These are phyloP conservation scores for Sminthurides bifidus DNA, from an alignment of 1,140 invertebrate species.

Conservation along the genomic window DNA sequence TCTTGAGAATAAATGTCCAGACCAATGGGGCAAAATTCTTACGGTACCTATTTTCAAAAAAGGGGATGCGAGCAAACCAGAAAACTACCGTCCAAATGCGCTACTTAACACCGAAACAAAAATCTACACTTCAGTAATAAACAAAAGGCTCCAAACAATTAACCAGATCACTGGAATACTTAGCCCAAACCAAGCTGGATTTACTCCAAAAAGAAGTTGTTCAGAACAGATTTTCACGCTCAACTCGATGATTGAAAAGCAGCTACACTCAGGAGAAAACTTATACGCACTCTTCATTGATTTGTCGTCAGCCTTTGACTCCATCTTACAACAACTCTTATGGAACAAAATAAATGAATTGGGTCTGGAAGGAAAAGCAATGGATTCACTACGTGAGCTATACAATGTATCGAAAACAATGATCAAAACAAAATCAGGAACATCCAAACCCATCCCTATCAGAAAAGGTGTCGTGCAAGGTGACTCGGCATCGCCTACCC, in stretches of 20 bases:
- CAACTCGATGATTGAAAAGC: conserved; percentile 1
- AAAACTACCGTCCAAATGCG: conserved; percentile 33
- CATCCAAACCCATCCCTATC: background rate
- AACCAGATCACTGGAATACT: conserved; percentile 17
- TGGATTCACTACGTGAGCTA: background rate
- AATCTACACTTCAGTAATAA: conserved; percentile 30
- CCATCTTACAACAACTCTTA: background rate
- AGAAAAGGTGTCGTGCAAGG: conserved; percentile 1
- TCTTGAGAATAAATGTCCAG: conserved; percentile 1
- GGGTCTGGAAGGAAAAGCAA: background rate
- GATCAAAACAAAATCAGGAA: background rate
- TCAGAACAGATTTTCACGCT: conserved; percentile 32
- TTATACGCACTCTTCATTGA: background rate
- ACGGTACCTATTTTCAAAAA: conserved; percentile 29
- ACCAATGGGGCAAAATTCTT: conserved; percentile 11
- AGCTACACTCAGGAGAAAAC: background rate
- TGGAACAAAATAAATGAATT: background rate
- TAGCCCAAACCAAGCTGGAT: conserved; percentile 31
- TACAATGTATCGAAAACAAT: background rate
- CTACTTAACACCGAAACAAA: conserved; percentile 30
- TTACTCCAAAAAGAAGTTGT: conserved; percentile 22
- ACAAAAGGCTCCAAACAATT: conserved; percentile 25
- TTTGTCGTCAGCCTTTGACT: background rate
- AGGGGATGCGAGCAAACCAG: conserved; percentile 17
- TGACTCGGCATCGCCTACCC: background rate